phyloP scores from a whole-genome alignment of 2,888 invertebrate species.

The Ashinkailepas kermadecensis region DNA sequence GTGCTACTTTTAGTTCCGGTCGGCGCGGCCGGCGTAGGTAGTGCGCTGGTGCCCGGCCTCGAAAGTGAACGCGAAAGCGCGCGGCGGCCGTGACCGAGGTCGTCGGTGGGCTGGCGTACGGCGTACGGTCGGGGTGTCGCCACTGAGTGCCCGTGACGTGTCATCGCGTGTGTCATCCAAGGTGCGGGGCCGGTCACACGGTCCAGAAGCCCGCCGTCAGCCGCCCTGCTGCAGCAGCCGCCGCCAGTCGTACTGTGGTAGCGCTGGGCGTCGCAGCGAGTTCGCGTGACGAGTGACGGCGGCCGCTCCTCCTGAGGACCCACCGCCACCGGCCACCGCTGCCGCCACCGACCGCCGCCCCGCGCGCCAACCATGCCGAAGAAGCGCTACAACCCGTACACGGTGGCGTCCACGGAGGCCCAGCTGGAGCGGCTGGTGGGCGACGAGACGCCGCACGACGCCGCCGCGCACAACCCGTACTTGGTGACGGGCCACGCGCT shows the following conservation, averaged over 20 bases:
- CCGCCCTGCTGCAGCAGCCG: not conserved
- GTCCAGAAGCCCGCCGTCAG: not conserved
- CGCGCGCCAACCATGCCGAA: not conserved
- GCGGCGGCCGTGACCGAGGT: no score
- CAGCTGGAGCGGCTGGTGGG: not conserved
- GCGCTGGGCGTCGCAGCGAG: not conserved
- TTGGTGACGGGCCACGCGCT: constrained; percentile 8
- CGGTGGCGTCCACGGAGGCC: constrained; percentile 10
- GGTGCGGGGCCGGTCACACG: not conserved
- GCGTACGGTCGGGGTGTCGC: not conserved
- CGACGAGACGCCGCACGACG: not conserved
- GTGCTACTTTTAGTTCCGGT: no score
- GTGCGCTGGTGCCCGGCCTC: no score
- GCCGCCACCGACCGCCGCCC: not conserved
- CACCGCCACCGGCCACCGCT: not conserved
- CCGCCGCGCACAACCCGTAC: not conserved
- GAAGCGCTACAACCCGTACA: constrained; percentile 19
- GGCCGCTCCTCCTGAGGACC: not conserved
- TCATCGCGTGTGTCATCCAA: no score
- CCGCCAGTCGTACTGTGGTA: not conserved
- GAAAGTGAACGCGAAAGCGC: no score
- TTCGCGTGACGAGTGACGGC: not conserved
- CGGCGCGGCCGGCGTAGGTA: no score
- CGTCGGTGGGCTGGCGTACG: not conserved
- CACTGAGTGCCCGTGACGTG: not conserved